Evolutionary conservation across 2,113 vertebrate species (phyloP), one percentile per base, ranked within the genome.

Genomic region (Laticauda laticaudata): DNA sequence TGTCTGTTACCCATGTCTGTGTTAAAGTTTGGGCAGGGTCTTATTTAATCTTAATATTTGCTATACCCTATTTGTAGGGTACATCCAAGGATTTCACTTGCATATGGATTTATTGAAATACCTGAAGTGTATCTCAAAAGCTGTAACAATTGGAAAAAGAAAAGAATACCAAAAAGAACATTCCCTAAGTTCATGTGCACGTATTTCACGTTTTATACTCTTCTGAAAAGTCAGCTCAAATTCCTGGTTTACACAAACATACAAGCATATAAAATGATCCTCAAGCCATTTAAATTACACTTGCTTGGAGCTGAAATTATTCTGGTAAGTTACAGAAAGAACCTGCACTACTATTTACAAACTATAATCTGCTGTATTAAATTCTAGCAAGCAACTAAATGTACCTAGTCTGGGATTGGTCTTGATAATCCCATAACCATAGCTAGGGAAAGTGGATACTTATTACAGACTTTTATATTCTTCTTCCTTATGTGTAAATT

Each of bases 251-350:
- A 81, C 6, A 39, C n/a, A 23, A 90, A 4, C 11, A 6, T 20
- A 29, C 26, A 29, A 14, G 15, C 12, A 4, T 20, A 55, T 21
- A 29, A 10, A 91, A 87, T 10, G 59, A 59, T 45, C 15, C 53
- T 55, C 14, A 86, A 34, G 6, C 45, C 56, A 34, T 87, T 5
- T 14, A 87, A 59, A 59, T 18, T 20, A 26, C 59, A 55, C 1
- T 59, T 18, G 24, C 10, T 43, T 8, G 5, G 86, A 91, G 54
- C 81, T 20, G 69, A 94, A 43, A 2, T 11, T 81, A 56, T 93
- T 59, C 75, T 93, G 87, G 88, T 88, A 87, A 94, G 43, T 9
- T 86, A 26, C 92, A 92, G 53, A n/a, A 94, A 93, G 61, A 43
- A 81, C 18, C 69, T 81, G 34, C 69, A 81, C 69, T 18, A 81